Percentiles rank a stretch among this genome's conserved stretches.
Conservation (phyloP, 2,888 invertebrate species). For the Sinotaia quadrata region DNA sequence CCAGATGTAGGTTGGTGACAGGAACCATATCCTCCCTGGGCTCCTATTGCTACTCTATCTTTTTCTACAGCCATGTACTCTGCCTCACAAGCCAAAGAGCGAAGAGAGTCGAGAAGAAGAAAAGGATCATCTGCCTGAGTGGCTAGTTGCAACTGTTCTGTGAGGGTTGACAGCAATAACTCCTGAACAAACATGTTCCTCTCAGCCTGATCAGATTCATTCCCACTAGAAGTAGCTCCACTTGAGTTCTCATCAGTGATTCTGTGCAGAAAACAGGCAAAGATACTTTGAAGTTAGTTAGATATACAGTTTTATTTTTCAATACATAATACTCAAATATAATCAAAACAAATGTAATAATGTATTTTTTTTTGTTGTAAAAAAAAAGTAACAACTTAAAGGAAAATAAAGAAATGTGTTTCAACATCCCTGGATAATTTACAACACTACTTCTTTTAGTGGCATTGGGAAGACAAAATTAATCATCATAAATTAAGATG, state of each 20-base stretch:
- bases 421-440: too few relatives aligned
- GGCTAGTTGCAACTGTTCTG: conserved; percentile 65
- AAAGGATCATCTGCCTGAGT: conserved; percentile 45
- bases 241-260: conserved; percentile 48
- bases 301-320: too few relatives aligned
- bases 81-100: conserved; percentile 39
- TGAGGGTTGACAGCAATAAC: conserved; percentile 78
- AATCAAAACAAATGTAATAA: too few relatives aligned
- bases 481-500: too few relatives aligned
- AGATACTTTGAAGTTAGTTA: conserved; percentile 59
- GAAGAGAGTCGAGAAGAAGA: conserved; percentile 40
- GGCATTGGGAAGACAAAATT: too few relatives aligned
- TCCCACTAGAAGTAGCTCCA: conserved; percentile 47
- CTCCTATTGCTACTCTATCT: conserved; percentile 16
- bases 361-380: too few relatives aligned
- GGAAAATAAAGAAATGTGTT: too few relatives aligned
- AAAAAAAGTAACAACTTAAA: too few relatives aligned
- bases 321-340: too few relatives aligned
- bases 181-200: conserved; percentile 82
- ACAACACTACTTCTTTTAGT: too few relatives aligned
- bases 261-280: conserved; percentile 42
- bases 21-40: too few relatives aligned
- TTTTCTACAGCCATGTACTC: conserved; percentile 22
- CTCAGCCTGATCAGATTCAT: conserved; percentile 74
- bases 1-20: neutral